A percentile compares a stretch with the other conserved stretches of the same genome.
phyloP scores from a whole-genome alignment of 1,140 invertebrate species.

The Pachyrhynchus sulphureomaculatus region DNA sequence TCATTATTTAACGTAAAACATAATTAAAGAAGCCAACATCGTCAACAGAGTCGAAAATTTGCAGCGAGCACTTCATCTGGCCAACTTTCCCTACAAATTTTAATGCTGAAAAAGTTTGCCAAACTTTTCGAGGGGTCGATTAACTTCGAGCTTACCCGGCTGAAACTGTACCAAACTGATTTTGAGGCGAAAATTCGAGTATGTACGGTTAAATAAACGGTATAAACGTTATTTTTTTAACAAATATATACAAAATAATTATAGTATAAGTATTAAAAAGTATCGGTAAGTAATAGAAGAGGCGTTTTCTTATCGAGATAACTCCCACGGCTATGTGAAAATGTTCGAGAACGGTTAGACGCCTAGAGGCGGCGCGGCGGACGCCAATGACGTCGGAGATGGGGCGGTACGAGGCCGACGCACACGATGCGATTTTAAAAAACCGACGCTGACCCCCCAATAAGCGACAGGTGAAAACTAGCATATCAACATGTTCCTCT shows the following conservation, averaged over 20 bases:
- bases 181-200: conserved; percentile 31
- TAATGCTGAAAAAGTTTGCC: conserved; percentile 50
- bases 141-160: conserved; percentile 47
- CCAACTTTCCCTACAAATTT: conserved; percentile 51
- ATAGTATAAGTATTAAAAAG: conserved; percentile 33
- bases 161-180: conserved; percentile 49
- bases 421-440: conserved; percentile 40
- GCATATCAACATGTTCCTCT: conserved; percentile 31
- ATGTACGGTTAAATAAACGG: conserved; percentile 11
- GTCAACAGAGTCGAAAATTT: conserved; percentile 36
- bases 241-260: conserved; percentile 38
- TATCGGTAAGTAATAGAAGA: conserved; percentile 39
- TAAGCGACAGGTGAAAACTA: conserved; percentile 42
- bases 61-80: conserved; percentile 41
- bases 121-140: conserved; percentile 51
- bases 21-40: conserved; percentile 26
- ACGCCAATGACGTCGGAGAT: conserved; percentile 47
- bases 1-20: conserved; percentile 5
- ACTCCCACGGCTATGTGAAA: conserved; percentile 41
- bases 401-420: conserved; percentile 43
- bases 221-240: conserved; percentile 21
- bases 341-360: conserved; percentile 35
- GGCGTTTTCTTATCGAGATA: conserved; percentile 42
- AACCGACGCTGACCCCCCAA: conserved; percentile 40
- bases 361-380: conserved; percentile 43